Base-by-base conservation (phyloP, 2,797 vertebrate species). In the Heterohyrax brucei region DNA sequence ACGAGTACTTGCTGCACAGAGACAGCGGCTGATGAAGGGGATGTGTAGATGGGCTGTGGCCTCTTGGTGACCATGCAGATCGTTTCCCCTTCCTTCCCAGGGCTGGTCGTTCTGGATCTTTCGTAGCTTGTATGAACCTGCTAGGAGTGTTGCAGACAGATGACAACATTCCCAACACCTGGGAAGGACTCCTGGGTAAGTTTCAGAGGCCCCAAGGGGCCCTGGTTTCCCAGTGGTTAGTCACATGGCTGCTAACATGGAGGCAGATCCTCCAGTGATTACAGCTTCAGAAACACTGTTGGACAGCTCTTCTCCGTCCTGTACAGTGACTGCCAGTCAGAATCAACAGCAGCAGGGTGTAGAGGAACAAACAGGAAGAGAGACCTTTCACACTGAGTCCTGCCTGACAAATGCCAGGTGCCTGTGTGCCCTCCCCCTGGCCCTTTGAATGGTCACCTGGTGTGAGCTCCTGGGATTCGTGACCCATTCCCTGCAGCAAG, bases 1-100 rank as follows among this genome's bases (percentile, higher is more conserved):
- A 56, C 53, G 1, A 56, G 12, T 1, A 2, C 2, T 0, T 2
- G 19, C 19, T 1, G 13, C 9, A 26, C 0, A 10, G 30, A 21
- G 10, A 5, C 22, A 16, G 19, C 80, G 16, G 3, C 9, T 72
- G n/a, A 0, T 0, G 10, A 12, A 48, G 64, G 28, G 4, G 6
- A 9, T 26, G 0, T 66, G 33, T 30, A 2, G 2, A 9, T 4
- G 48, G 64, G 12, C 28, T 19, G 10, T 64, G 13, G 53, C 53
- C 53, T 56, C 13, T 12, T 9, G 53, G 53, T 56, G 53, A 56
- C 18, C 18, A 16, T 13, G 53, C 18, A 10, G 30, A 4, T 62
- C 14, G 0, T 56, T 22, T 68, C 22, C 44, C 6, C 3, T 16
- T 59, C 6, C 59, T 50, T 88, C 62, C 33, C 10, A 59, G 26